Evolutionary conservation across 2,113 vertebrate species (phyloP), one percentile per base, ranked within the genome.

Genomic region (Stigmatopora nigra): DNA sequence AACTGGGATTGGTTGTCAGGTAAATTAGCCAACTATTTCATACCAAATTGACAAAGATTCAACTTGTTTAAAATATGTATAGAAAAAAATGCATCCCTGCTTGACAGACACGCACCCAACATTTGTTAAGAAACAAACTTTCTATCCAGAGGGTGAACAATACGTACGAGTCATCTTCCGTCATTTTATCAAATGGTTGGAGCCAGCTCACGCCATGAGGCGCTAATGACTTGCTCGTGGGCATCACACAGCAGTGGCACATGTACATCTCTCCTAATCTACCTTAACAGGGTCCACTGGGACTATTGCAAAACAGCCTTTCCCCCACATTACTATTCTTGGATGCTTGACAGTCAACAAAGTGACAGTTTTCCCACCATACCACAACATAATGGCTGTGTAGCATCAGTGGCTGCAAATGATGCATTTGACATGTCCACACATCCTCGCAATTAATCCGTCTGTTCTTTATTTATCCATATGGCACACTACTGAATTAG

Each of bases 181-280:
- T n/a, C n/a, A 61, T 56, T 13, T 56, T 56, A 56, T 56, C 53
- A 31, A 56, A 22, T 31, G 22, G 53, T 56, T 31, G 22, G 22
- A 31, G 22, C 53, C 58, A 61, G 17, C 58, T 44, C 58, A 44
- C 58, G 44, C 36, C 58, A 61, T 38, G 58, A 61, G 10, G 38
- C 58, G 17, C 11, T 20, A 61, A 61, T 61, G 38, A 59, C 38
- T 61, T 20, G 14, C 38, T 61, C 1, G n/a, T n/a, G 58, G 53
- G 38, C n/a, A 61, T 44, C n/a, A 44, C 57, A 19, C n/a, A 35
- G 38, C 36, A 5, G 10, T 41, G 57, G 57, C 57, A 59, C 58
- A 44, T 60, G 58, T 41, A 44, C 58, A 60, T 61, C 36, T 44
- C 38, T 61, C 5, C 38, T 61, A 41, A 44, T 61, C 38, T 61